These are phyloP conservation scores for Sinelater perroti DNA, from an alignment of 2,888 invertebrate species.

Conservation along the genomic window DNA sequence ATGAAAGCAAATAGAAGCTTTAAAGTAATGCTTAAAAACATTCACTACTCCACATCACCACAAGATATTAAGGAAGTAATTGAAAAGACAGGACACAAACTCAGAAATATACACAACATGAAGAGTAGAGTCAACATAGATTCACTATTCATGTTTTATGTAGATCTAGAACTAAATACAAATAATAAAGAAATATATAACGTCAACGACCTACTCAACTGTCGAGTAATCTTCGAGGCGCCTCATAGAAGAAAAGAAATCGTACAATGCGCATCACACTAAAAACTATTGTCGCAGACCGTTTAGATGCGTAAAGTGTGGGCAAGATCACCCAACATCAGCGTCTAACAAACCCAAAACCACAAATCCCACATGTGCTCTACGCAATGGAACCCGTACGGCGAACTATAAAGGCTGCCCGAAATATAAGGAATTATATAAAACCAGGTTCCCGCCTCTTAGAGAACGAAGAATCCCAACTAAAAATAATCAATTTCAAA, in stretches of 20 bases:
- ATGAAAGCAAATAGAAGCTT: not conserved
- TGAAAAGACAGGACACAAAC: constrained; percentile 2
- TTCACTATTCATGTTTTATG: not conserved
- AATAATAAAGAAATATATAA: constrained; percentile 3
- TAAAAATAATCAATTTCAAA: not conserved
- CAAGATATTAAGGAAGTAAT: not conserved
- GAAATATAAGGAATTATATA: constrained; percentile 4
- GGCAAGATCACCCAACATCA: not conserved
- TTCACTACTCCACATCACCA: not conserved
- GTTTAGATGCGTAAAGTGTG: not conserved
- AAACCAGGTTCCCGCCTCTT: not conserved
- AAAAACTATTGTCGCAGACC: not conserved
- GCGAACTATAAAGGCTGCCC: constrained; percentile 13
- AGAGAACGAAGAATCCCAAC: not conserved
- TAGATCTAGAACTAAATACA: not conserved
- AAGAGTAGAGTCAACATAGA: not conserved
- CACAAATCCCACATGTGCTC: not conserved
- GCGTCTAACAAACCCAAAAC: not conserved
- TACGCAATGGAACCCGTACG: constrained; percentile 2
- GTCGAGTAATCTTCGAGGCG: not conserved
- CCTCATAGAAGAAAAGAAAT: constrained; percentile 3
- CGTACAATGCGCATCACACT: constrained; percentile 3
- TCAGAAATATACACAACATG: constrained; percentile 1
- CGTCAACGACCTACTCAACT: not conserved
- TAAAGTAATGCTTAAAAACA: not conserved